Conservation (phyloP, 1,140 invertebrate species). For the Trichonephila clavipes region DNA sequence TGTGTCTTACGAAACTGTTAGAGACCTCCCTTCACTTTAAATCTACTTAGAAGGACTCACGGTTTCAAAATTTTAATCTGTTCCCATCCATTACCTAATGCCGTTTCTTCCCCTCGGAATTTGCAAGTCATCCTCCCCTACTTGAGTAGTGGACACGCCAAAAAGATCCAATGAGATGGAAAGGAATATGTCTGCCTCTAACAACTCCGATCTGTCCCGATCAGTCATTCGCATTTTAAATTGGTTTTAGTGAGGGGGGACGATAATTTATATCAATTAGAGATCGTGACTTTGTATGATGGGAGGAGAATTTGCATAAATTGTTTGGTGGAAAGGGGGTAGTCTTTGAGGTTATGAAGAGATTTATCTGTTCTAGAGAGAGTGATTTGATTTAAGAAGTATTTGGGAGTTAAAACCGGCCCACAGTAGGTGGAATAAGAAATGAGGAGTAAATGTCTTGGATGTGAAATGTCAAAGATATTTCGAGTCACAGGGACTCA, state of each 20-base stretch:
- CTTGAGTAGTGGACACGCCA: neutral
- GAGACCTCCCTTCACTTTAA: constrained; percentile 4
- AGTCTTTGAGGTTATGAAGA: neutral
- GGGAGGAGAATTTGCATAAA: constrained; percentile 32
- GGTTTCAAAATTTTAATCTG: constrained; percentile 58
- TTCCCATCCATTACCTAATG: constrained; percentile 22
- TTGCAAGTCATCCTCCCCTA: too few species aligned
- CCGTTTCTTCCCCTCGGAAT: neutral
- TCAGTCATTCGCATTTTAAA: constrained; percentile 6
- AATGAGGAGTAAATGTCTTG: neutral
- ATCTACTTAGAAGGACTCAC: constrained; percentile 5
- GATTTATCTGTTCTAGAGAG: neutral
- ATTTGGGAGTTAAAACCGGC: neutral
- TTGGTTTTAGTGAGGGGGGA: neutral
- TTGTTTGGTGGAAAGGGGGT: neutral
- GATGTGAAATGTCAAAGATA: neutral
- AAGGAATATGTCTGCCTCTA: neutral
- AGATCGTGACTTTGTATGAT: constrained; percentile 7
- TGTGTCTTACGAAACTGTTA: neutral
- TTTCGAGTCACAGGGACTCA: neutral
- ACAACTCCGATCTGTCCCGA: neutral
- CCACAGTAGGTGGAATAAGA: neutral
- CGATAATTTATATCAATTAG: constrained; percentile 59
- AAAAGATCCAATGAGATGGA: neutral
- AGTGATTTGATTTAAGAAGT: neutral